These are phyloP conservation scores for Leucoraja erinaceus DNA, from an alignment of 2,113 vertebrate species.

Conservation along the genomic window DNA sequence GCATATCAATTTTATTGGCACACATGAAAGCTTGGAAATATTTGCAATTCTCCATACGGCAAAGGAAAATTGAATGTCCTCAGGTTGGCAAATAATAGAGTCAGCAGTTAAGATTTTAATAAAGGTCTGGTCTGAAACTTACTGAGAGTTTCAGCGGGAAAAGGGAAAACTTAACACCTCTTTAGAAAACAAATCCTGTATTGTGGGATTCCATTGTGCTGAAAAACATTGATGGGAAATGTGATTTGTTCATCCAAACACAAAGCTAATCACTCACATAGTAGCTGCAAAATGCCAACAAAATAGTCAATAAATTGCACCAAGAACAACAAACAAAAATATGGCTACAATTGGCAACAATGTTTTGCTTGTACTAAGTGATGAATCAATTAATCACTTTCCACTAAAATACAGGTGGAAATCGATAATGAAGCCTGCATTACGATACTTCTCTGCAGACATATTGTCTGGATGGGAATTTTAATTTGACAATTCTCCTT, in stretches of 20 bases:
- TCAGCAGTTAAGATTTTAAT: background rate
- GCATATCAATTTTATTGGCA: no score
- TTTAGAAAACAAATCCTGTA: background rate
- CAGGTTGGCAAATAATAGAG: no score
- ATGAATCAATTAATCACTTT: background rate
- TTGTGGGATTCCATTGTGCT: background rate
- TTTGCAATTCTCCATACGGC: background rate
- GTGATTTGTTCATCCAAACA: background rate
- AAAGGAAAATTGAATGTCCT: background rate
- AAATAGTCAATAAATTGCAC: background rate
- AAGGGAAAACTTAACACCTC: background rate
- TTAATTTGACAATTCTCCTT: background rate
- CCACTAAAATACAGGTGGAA: background rate
- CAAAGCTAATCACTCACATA: background rate
- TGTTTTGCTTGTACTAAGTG: background rate
- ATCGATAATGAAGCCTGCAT: background rate
- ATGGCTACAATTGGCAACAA: background rate
- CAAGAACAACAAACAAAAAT: background rate
- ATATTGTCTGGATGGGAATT: background rate
- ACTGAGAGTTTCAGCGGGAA: background rate
- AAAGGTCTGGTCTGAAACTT: no score
- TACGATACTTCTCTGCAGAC: no score
- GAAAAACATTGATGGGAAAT: background rate
- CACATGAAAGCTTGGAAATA: no score
- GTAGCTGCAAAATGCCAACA: background rate